Evolutionary conservation across 2,888 invertebrate genomes (phyloP).

Genomic region (Nezara viridula): DNA sequence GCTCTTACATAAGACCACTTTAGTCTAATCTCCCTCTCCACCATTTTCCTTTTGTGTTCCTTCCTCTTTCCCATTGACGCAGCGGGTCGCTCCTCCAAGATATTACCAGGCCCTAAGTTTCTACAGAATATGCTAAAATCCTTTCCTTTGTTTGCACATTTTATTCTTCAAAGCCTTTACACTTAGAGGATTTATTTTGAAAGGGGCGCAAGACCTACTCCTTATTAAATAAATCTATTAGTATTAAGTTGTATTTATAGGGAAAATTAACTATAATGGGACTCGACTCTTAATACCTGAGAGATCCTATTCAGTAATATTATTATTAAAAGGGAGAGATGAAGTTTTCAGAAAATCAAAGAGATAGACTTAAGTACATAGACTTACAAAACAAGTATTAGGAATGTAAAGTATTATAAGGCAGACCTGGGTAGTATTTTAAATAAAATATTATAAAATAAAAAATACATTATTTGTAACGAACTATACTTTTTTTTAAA

Average conservation of each 20-base stretch:
- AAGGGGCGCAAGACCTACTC: background rate
- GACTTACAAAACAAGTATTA: background rate
- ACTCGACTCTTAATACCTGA: too few relatives aligned
- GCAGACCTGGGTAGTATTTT: too few relatives aligned
- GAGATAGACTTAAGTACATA: background rate
- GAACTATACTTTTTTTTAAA: too few relatives aligned
- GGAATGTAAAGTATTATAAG: background rate
- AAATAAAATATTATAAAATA: too few relatives aligned
- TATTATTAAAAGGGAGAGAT: too few relatives aligned
- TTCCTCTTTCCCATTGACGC: slow-evolving; percentile 19
- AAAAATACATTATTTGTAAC: too few relatives aligned
- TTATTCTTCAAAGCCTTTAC: background rate
- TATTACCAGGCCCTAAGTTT: background rate
- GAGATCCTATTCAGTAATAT: too few relatives aligned
- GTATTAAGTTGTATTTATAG: background rate
- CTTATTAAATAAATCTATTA: background rate
- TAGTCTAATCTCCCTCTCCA: slow-evolving; percentile 10
- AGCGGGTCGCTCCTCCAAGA: background rate
- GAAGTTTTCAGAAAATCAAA: too few relatives aligned
- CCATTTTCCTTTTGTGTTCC: slow-evolving; percentile 29
- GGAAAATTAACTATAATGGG: too few relatives aligned
- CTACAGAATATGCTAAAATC: background rate
- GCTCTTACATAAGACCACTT: slow-evolving; percentile 34
- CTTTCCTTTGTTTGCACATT: background rate
- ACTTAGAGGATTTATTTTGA: background rate